Conservation (phyloP, 2,797 vertebrate species). For the Cyprinodon diabolis region DNA sequence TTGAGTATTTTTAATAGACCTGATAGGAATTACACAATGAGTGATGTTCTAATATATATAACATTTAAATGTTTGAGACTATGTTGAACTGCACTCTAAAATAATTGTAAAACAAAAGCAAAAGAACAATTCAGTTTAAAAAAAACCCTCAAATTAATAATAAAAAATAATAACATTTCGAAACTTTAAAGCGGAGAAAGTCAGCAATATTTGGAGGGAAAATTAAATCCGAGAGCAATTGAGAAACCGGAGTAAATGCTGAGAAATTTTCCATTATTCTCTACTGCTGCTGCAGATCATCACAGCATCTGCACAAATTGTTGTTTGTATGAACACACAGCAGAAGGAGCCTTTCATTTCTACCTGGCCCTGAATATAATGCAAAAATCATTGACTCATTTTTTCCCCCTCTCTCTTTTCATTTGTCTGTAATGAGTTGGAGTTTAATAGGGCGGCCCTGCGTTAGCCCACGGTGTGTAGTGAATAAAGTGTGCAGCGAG, state of each 20-base stretch:
- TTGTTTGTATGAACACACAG: slow-evolving; percentile 15
- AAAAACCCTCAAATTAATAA: neutral
- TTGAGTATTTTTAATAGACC: no score
- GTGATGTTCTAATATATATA: no score
- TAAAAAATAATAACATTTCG: neutral
- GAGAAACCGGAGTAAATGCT: slow-evolving; percentile 8
- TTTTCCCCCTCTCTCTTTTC: slow-evolving; percentile 4
- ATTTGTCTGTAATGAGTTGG: slow-evolving; percentile 25
- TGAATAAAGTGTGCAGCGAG: slow-evolving; percentile 40
- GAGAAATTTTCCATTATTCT: slow-evolving; percentile 31
- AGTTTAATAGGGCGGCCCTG: slow-evolving; percentile 33
- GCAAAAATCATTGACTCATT: neutral
- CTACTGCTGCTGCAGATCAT: slow-evolving; percentile 7
- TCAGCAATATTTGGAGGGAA: neutral
- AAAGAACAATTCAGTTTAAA: neutral
- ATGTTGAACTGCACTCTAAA: neutral
- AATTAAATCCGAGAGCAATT: neutral
- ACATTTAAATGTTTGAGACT: neutral
- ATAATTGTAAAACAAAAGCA: no score
- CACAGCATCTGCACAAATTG: slow-evolving; percentile 5
- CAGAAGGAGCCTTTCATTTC: slow-evolving; percentile 19
- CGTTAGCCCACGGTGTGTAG: slow-evolving; percentile 14
- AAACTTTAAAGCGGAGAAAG: neutral
- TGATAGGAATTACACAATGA: no score
- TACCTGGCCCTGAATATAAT: slow-evolving; percentile 1